These are phyloP conservation scores for Lysandra bellargus DNA, from an alignment of 2,888 invertebrate genomes.

Conservation along the genomic window DNA sequence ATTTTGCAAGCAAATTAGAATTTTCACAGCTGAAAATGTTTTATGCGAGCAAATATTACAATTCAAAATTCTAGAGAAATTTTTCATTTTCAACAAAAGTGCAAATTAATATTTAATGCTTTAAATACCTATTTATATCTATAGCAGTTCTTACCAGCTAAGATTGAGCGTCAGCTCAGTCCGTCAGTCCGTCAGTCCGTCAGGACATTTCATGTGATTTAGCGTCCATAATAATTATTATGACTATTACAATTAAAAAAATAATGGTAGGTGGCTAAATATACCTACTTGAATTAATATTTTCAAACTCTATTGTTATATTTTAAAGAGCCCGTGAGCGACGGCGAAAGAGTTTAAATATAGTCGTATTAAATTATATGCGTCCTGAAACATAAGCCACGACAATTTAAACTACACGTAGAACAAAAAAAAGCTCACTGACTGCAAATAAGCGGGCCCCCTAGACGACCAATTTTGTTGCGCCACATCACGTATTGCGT, in stretches of 20 bases:
- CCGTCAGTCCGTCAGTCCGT: too few relatives aligned
- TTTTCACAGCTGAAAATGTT: neutral
- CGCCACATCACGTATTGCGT: too few relatives aligned
- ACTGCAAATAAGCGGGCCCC: too few relatives aligned
- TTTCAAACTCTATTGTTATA: conserved; percentile 39
- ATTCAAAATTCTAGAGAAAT: neutral
- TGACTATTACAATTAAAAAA: neutral
- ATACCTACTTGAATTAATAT: neutral
- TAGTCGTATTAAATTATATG: conserved; percentile 47
- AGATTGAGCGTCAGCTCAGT: too few relatives aligned
- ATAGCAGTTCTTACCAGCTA: too few relatives aligned
- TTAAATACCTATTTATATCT: too few relatives aligned
- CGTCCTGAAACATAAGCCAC: conserved; percentile 41
- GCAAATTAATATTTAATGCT: neutral
- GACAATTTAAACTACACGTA: conserved; percentile 10
- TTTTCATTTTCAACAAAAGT: neutral
- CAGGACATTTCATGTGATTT: too few relatives aligned
- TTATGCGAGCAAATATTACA: neutral
- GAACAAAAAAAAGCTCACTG: too few relatives aligned
- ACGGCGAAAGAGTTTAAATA: conserved; percentile 54
- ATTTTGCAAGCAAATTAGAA: neutral
- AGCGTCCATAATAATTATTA: neutral
- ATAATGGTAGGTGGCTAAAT: neutral
- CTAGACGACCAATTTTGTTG: too few relatives aligned
- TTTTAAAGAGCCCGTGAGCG: conserved; percentile 49